Evolutionary conservation across 2,888 invertebrate genomes (phyloP).

Genomic region (Carcina quercana): DNA sequence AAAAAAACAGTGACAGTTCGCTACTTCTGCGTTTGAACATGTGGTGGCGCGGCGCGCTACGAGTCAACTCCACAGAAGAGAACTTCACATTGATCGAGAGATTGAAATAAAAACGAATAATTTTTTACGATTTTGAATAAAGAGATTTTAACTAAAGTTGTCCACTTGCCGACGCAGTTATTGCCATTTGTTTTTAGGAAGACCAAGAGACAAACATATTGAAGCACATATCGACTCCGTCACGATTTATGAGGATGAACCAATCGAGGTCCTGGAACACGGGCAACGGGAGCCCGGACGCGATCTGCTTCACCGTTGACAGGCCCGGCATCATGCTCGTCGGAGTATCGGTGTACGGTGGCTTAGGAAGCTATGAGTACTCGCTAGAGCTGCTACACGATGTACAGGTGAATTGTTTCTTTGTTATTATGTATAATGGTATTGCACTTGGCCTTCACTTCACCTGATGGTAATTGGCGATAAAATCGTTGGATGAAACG

Average conservation of each 20-base stretch:
- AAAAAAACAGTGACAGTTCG: too few relatives aligned
- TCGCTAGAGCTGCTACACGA: slow-evolving; percentile 91
- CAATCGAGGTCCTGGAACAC: slow-evolving; percentile 96
- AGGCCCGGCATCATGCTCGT: slow-evolving; percentile 90
- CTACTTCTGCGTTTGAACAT: too few relatives aligned
- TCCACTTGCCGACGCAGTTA: neutral
- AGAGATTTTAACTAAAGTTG: too few relatives aligned
- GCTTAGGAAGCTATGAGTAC: slow-evolving; percentile 91
- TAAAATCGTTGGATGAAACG: too few relatives aligned
- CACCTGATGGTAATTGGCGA: too few relatives aligned
- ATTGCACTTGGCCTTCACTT: too few relatives aligned
- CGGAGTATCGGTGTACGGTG: slow-evolving; percentile 93
- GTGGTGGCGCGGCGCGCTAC: too few relatives aligned
- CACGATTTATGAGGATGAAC: slow-evolving; percentile 92
- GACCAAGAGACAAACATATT: slow-evolving; percentile 80
- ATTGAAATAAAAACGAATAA: neutral
- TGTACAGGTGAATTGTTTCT: slow-evolving; percentile 44
- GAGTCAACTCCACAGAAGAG: too few relatives aligned
- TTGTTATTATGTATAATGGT: too few relatives aligned
- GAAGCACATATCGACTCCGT: slow-evolving; percentile 88
- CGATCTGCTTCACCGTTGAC: slow-evolving; percentile 95
- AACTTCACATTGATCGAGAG: neutral
- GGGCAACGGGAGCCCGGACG: slow-evolving; percentile 97
- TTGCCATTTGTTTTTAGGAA: slow-evolving; percentile 68
- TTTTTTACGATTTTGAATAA: too few relatives aligned